phyloP scores from a whole-genome alignment of 1,140 invertebrate species.

The Aphaenogaster ashmeadi region DNA sequence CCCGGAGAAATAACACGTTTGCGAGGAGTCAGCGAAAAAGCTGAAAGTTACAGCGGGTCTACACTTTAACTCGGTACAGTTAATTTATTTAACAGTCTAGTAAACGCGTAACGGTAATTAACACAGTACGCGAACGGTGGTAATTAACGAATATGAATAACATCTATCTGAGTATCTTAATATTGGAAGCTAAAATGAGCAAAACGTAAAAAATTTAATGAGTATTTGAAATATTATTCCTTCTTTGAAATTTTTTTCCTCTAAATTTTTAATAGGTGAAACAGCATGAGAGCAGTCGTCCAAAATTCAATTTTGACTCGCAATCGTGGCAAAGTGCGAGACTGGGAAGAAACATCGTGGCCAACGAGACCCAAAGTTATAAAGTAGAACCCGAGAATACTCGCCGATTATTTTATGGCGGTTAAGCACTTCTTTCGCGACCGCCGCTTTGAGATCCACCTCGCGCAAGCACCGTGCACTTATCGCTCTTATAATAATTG shows the following conservation, averaged over 20 bases:
- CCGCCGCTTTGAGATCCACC: conserved; percentile 25
- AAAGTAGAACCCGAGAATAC: background rate
- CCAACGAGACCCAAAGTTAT: background rate
- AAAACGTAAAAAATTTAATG: background rate
- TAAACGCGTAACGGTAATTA: conserved; percentile 28
- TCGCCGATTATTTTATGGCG: conserved; percentile 49
- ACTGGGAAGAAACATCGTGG: conserved; percentile 19
- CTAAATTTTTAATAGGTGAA: background rate
- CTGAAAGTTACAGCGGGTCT: conserved; percentile 15
- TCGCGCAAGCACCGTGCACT: conserved; percentile 39
- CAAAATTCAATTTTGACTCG: conserved; percentile 11
- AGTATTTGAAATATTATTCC: background rate
- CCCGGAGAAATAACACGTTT: conserved; percentile 48
- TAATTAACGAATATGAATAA: conserved; percentile 29
- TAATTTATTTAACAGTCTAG: conserved; percentile 36
- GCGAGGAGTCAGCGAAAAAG: conserved; percentile 43
- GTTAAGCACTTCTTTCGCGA: conserved; percentile 44
- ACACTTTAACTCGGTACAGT: conserved; percentile 21
- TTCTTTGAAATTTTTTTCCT: background rate
- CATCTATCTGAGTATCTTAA: background rate
- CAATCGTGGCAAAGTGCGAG: background rate
- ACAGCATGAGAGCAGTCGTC: background rate
- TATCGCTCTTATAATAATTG: conserved; percentile 69
- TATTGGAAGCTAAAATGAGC: background rate
- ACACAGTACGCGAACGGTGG: background rate